Evolutionary conservation across 2,888 invertebrate genomes (phyloP).

Genomic region (Drosophila percnosoma): DNA sequence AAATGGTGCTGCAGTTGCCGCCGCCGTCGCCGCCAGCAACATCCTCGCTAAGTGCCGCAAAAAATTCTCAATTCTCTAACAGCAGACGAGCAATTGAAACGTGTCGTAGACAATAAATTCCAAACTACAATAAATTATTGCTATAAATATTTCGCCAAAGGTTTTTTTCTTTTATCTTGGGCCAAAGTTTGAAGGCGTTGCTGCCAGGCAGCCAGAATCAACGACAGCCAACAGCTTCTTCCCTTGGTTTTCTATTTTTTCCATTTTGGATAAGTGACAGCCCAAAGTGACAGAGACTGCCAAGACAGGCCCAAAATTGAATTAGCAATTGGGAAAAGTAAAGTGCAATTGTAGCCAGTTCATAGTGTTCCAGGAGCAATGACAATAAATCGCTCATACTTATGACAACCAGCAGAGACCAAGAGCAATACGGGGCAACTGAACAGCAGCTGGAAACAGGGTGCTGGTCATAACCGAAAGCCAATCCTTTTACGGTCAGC

Average conservation of each 20-base stretch:
- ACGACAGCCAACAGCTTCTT: slow-evolving; percentile 42
- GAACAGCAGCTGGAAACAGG: slow-evolving; percentile 25
- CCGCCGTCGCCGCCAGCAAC: slow-evolving; percentile 56
- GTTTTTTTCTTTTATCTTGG: slow-evolving; percentile 51
- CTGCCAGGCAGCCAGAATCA: slow-evolving; percentile 25
- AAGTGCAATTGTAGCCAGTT: slow-evolving; percentile 63
- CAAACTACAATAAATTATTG: slow-evolving; percentile 80
- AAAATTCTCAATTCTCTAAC: slow-evolving; percentile 77
- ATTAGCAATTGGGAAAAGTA: slow-evolving; percentile 70
- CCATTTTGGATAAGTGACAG: slow-evolving; percentile 56
- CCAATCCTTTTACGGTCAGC: slow-evolving; percentile 74
- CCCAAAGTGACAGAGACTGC: slow-evolving; percentile 61
- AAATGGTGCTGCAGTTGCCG: slow-evolving; percentile 71
- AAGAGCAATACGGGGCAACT: slow-evolving; percentile 1
- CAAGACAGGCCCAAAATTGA: slow-evolving; percentile 67
- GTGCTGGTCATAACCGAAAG: slow-evolving; percentile 59
- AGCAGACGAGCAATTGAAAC: slow-evolving; percentile 79
- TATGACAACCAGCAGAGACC: slow-evolving; percentile 70
- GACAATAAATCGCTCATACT: slow-evolving; percentile 83
- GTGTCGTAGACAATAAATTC: slow-evolving; percentile 81
- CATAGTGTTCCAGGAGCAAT: slow-evolving; percentile 62
- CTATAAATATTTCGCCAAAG: slow-evolving; percentile 77
- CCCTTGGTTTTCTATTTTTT: slow-evolving; percentile 2
- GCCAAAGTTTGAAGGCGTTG: slow-evolving; percentile 65
- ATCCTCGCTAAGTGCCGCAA: slow-evolving; percentile 73